phyloP scores from a whole-genome alignment of 1,140 invertebrate species.

The Chlorops oryzae region DNA sequence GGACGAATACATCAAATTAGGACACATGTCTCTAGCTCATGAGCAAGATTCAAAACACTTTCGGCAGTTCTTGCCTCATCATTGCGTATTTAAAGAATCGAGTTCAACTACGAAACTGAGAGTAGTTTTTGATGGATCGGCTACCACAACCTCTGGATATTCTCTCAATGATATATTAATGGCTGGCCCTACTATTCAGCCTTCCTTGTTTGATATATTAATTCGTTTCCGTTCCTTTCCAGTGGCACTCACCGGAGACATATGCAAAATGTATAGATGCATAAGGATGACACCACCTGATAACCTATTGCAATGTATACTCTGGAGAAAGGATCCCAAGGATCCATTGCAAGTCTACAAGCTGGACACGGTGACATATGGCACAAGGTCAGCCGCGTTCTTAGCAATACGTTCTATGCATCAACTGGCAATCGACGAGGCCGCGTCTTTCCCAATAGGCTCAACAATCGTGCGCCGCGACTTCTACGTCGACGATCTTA shows the following conservation, averaged over 20 bases:
- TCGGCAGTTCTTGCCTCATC: slow-evolving; percentile 17
- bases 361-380: slow-evolving; percentile 31
- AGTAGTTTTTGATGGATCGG: slow-evolving; percentile 16
- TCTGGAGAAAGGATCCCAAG: background rate
- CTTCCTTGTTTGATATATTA: slow-evolving; percentile 31
- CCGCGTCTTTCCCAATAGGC: too few species aligned
- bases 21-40: slow-evolving; percentile 1
- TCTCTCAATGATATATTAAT: slow-evolving; percentile 20
- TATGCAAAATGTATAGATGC: slow-evolving; percentile 22
- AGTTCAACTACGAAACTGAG: slow-evolving; percentile 21
- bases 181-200: slow-evolving; percentile 17
- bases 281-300: slow-evolving; percentile 1
- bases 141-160: slow-evolving; percentile 8
- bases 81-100: slow-evolving; percentile 13
- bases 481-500: too few species aligned
- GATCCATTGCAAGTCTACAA: slow-evolving; percentile 15
- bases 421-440: slow-evolving; percentile 1
- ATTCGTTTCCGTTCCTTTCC: slow-evolving; percentile 40
- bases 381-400: slow-evolving; percentile 19
- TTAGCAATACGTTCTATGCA: slow-evolving; percentile 4
- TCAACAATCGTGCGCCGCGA: too few species aligned
- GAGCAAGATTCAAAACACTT: too few species aligned
- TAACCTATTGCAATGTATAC: slow-evolving; percentile 11
- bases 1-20: slow-evolving; percentile 6
- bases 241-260: slow-evolving; percentile 11